phyloP scores from a whole-genome alignment of 2,888 invertebrate species.

The Pimpla rufipes region DNA sequence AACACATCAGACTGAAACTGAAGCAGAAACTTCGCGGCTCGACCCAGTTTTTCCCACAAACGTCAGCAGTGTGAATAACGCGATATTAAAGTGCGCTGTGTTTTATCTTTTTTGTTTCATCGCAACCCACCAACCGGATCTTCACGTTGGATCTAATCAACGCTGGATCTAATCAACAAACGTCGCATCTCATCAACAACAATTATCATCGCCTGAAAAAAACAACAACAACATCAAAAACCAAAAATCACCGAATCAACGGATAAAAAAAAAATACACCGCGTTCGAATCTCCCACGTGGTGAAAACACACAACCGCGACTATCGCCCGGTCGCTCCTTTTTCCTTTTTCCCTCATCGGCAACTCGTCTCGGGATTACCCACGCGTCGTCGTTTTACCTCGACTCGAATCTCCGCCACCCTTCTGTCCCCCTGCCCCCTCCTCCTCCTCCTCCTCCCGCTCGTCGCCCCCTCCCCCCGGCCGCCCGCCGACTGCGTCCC shows the following conservation, averaged over 20 bases:
- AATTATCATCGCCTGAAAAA: slow-evolving; percentile 70
- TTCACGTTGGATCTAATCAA: slow-evolving; percentile 46
- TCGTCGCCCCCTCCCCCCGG: slow-evolving; percentile 12
- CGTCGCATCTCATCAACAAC: slow-evolving; percentile 58
- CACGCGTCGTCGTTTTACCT: slow-evolving; percentile 67
- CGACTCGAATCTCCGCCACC: slow-evolving; percentile 68
- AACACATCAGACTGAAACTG: background rate
- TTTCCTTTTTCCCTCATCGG: slow-evolving; percentile 66
- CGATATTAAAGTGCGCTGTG: slow-evolving; percentile 77
- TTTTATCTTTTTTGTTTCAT: slow-evolving; percentile 73
- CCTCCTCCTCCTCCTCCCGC: slow-evolving; percentile 60
- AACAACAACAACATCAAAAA: slow-evolving; percentile 59
- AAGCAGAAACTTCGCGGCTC: slow-evolving; percentile 4
- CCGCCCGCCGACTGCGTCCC: slow-evolving; percentile 59
- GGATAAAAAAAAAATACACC: slow-evolving; percentile 47
- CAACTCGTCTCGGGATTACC: slow-evolving; percentile 68
- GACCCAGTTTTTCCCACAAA: background rate
- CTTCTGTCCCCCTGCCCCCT: slow-evolving; percentile 59
- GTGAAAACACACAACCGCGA: slow-evolving; percentile 69
- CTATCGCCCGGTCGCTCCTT: slow-evolving; percentile 70
- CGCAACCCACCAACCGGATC: slow-evolving; percentile 63
- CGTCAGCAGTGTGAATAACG: slow-evolving; percentile 28
- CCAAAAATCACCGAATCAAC: slow-evolving; percentile 28
- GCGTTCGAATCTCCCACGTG: slow-evolving; percentile 70
- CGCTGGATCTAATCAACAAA: slow-evolving; percentile 63